Evolutionary conservation across 2,113 vertebrate species (phyloP).

Genomic region (Phasianus colchicus): DNA sequence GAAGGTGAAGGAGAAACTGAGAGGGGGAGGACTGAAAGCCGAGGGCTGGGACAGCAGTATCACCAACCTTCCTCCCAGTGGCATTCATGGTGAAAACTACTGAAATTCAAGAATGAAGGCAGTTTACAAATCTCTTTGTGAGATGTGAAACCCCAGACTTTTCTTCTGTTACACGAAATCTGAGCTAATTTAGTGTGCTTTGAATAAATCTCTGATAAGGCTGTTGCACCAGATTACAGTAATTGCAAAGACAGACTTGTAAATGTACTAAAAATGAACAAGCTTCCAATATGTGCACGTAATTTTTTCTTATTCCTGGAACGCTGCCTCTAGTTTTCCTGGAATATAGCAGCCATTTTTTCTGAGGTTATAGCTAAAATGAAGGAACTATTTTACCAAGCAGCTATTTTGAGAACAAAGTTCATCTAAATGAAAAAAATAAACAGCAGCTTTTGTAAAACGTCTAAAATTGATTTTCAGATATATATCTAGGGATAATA

Average conservation of each 20-base stretch:
- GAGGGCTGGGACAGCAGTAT: background rate
- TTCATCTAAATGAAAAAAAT: background rate
- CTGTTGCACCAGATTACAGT: background rate
- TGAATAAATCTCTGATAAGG: background rate
- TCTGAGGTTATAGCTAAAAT: background rate
- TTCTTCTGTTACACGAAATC: background rate
- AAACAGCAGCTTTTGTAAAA: background rate
- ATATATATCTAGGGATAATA: background rate
- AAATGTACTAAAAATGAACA: conserved; percentile 13
- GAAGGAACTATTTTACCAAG: background rate
- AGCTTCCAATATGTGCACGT: background rate
- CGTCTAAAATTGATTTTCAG: background rate
- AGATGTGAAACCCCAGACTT: background rate
- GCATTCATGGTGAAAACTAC: background rate
- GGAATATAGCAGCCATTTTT: background rate
- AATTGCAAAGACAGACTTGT: background rate
- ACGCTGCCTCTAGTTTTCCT: background rate
- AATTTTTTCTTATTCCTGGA: conserved; percentile 45
- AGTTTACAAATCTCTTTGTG: background rate
- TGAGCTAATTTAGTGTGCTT: background rate
- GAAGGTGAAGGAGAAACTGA: background rate
- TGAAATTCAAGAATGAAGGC: background rate
- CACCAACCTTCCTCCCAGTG: background rate
- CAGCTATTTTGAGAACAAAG: background rate
- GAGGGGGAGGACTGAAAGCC: background rate